Evolutionary conservation across 2,888 invertebrate species (phyloP).

Genomic region (Melieria crassipennis): DNA sequence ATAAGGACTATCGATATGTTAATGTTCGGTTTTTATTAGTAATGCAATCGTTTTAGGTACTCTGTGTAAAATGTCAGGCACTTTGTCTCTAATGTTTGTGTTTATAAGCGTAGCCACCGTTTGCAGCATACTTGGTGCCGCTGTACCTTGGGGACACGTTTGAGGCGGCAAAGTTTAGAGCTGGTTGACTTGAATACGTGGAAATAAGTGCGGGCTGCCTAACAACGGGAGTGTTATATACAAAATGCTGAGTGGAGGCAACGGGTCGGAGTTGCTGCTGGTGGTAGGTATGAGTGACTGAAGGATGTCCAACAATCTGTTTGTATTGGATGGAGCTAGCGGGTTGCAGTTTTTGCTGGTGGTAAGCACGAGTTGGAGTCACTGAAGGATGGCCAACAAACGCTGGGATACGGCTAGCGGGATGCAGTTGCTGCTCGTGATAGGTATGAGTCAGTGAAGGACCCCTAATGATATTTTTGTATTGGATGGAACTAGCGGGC

Average conservation of each 20-base stretch:
- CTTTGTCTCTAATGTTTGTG: constrained; percentile 35
- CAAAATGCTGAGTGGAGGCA: too few relatives aligned
- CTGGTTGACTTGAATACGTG: constrained; percentile 16
- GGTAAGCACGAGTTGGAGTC: constrained; percentile 22
- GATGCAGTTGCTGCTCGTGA: constrained; percentile 9
- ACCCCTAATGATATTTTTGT: too few relatives aligned
- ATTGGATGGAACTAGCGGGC: constrained; percentile 7
- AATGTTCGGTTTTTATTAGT: constrained; percentile 8
- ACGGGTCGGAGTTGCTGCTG: not conserved
- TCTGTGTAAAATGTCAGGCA: not conserved
- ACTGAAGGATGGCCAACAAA: not conserved
- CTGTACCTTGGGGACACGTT: not conserved
- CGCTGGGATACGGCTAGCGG: not conserved
- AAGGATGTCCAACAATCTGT: not conserved
- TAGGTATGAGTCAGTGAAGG: too few relatives aligned
- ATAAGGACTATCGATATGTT: not conserved
- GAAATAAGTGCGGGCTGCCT: not conserved
- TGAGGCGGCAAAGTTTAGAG: constrained; percentile 2
- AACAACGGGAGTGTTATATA: too few relatives aligned
- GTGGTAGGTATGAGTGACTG: not conserved
- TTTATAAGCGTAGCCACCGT: constrained; percentile 53
- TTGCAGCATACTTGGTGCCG: constrained; percentile 50
- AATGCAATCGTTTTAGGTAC: not conserved
- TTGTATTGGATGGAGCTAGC: too few relatives aligned
- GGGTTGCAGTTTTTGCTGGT: constrained; percentile 1